Conservation (phyloP, 2,888 invertebrate genomes). For the Eupithecia subumbrata region DNA sequence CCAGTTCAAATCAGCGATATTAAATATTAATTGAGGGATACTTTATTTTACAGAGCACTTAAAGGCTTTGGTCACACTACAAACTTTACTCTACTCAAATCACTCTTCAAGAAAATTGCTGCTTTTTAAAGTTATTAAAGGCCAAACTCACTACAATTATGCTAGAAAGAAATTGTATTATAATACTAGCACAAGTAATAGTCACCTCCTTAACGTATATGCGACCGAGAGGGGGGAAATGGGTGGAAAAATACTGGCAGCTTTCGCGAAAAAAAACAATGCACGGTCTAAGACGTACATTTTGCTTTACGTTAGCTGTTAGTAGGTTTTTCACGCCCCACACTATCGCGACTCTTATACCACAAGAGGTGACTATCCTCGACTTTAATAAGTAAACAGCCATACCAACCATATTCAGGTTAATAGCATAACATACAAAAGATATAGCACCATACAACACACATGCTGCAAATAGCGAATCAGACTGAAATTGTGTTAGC, state of each 20-base stretch:
- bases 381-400: constrained; percentile 32
- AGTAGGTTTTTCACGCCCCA: background rate
- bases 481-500: constrained; percentile 62
- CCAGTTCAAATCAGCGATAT: constrained; percentile 11
- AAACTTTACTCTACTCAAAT: constrained; percentile 36
- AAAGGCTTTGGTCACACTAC: constrained; percentile 34
- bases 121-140: constrained; percentile 31
- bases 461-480: constrained; percentile 48
- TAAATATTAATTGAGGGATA: background rate
- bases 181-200: background rate
- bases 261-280: background rate
- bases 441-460: constrained; percentile 49
- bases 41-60: constrained; percentile 23
- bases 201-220: background rate
- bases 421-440: constrained; percentile 41
- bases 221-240: background rate
- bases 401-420: constrained; percentile 26
- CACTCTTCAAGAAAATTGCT: constrained; percentile 35
- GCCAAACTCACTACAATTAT: constrained; percentile 48
- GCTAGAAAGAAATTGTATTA: constrained; percentile 28
- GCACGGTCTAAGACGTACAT: background rate
- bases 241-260: background rate
- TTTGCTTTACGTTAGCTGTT: background rate
- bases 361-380: background rate
- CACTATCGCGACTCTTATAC: background rate